Evolutionary conservation across 2,888 invertebrate genomes (phyloP).

Genomic region (Ophraella communa): DNA sequence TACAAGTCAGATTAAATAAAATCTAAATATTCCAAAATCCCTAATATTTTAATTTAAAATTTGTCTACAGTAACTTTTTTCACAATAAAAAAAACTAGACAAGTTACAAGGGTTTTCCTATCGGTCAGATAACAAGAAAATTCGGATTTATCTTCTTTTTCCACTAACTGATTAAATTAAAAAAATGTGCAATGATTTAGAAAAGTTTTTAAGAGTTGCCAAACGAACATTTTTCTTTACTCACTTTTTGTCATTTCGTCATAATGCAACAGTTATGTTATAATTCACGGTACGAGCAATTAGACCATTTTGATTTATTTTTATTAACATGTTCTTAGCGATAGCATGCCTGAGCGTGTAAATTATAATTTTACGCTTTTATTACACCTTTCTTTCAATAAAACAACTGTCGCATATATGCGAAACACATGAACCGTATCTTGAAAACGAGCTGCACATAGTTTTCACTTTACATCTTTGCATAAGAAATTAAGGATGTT

Average conservation of each 20-base stretch:
- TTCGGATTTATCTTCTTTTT: neutral
- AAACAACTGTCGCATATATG: neutral
- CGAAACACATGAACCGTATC: slow-evolving; percentile 1
- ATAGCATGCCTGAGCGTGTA: neutral
- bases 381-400: neutral
- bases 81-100: too few species aligned
- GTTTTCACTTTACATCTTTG: neutral
- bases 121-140: neutral
- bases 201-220: neutral
- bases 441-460: neutral
- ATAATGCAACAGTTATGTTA: neutral
- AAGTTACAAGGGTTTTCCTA: too few species aligned
- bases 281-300: neutral
- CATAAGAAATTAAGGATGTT: neutral
- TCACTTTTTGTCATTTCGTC: neutral
- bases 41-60: too few species aligned
- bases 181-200: neutral
- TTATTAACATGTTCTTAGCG: neutral
- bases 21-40: too few species aligned
- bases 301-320: neutral
- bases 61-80: too few species aligned
- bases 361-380: slow-evolving; percentile 3
- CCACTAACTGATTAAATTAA: neutral
- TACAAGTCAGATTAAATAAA: too few species aligned
- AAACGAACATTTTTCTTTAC: neutral